phyloP scores from a whole-genome alignment of 2,113 vertebrate genomes.

The Microcebus jonahi region DNA sequence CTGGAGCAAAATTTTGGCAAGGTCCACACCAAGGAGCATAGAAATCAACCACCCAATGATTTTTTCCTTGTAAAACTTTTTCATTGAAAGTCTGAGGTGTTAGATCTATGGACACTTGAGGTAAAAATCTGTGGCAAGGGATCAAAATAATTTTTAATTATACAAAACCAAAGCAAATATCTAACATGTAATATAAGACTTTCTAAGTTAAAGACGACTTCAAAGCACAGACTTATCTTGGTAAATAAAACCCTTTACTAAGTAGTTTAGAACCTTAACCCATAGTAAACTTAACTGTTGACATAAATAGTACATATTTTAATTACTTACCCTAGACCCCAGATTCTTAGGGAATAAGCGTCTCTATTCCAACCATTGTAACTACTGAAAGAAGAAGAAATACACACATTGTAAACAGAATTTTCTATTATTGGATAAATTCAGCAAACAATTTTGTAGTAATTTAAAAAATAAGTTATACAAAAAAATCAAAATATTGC shows the following conservation, averaged over 20 bases:
- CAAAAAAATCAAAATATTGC: too few species aligned
- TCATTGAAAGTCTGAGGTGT: slow-evolving; percentile 92
- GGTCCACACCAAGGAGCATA: slow-evolving; percentile 99
- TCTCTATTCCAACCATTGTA: slow-evolving; percentile 97
- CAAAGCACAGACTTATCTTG: neutral
- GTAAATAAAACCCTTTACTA: slow-evolving; percentile 7
- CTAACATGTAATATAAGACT: neutral
- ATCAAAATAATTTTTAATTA: slow-evolving; percentile 48
- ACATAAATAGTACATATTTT: neutral
- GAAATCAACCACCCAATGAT: slow-evolving; percentile 97
- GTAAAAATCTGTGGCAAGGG: slow-evolving; percentile 88
- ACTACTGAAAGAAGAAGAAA: slow-evolving; percentile 85
- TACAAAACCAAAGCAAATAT: slow-evolving; percentile 45
- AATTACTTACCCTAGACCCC: slow-evolving; percentile 92
- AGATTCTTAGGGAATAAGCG: slow-evolving; percentile 92
- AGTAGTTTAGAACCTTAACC: neutral
- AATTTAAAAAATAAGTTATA: slow-evolving; percentile 7
- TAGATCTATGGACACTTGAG: slow-evolving; percentile 91
- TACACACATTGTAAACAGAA: neutral
- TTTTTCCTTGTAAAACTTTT: slow-evolving; percentile 90
- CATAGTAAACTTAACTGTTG: slow-evolving; percentile 30
- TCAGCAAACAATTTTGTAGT: slow-evolving; percentile 18
- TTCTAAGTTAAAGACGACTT: slow-evolving; percentile 24
- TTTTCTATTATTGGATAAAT: neutral
- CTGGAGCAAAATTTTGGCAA: slow-evolving; percentile 96